These are phyloP conservation scores for Drosophila ananassae DNA, from an alignment of 1,140 invertebrate species.

Conservation along the genomic window DNA sequence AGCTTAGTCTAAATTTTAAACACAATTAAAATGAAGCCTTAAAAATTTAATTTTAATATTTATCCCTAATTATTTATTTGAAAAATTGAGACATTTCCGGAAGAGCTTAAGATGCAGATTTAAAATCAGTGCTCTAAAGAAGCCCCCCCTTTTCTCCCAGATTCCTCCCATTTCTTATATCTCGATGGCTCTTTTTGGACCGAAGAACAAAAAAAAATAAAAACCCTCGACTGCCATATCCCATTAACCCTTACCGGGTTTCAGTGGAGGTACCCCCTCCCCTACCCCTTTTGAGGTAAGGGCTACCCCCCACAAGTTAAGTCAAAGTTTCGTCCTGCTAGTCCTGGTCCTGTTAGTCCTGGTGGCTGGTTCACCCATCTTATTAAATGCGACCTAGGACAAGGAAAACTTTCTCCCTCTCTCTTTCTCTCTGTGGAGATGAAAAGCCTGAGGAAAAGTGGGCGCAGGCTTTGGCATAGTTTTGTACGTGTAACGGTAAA, in stretches of 20 bases:
- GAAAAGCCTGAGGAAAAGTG: neutral
- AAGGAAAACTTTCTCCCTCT: neutral
- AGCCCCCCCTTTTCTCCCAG: neutral
- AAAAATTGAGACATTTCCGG: neutral
- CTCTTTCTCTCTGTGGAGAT: neutral
- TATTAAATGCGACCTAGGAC: slow-evolving; percentile 43
- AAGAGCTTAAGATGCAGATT: neutral
- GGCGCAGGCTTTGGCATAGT: slow-evolving; percentile 65
- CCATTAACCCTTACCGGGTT: slow-evolving; percentile 11
- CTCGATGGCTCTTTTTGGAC: neutral
- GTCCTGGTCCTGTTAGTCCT: neutral
- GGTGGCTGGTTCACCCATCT: slow-evolving; percentile 20
- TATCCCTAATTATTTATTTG: neutral
- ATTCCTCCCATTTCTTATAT: neutral
- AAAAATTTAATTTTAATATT: no score
- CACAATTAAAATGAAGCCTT: no score
- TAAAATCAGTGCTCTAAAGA: neutral
- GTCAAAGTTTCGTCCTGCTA: slow-evolving; percentile 21
- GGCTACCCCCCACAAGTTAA: neutral
- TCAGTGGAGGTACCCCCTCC: neutral
- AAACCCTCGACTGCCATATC: neutral
- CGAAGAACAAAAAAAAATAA: neutral
- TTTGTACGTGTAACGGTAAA: slow-evolving; percentile 70
- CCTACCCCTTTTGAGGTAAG: no score
- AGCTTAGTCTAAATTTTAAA: no score